Conservation (phyloP, 2,113 vertebrate genomes). For the Oceanodroma tethys region DNA sequence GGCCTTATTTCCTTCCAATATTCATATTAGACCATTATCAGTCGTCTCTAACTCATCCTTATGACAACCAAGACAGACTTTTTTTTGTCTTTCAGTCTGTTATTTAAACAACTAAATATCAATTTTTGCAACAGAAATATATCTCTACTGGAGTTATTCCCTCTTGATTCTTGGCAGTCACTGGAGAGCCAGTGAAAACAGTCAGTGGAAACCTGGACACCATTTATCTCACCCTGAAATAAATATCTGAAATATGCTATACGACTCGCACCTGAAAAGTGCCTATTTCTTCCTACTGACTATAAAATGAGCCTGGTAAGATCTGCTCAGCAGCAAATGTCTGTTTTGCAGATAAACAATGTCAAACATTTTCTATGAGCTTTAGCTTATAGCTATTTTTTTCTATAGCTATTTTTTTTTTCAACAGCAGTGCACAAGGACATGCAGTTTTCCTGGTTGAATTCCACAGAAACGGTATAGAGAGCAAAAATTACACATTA, state of each 20-base stretch:
- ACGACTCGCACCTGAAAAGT: neutral
- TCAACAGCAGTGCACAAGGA: neutral
- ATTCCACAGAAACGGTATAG: neutral
- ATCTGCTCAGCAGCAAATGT: neutral
- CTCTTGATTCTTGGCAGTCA: neutral
- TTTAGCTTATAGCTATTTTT: too few relatives aligned
- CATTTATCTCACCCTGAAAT: neutral
- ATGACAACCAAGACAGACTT: neutral
- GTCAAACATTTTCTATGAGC: neutral
- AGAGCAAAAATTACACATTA: neutral
- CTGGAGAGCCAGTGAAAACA: neutral
- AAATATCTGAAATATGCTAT: neutral
- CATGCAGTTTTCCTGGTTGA: neutral
- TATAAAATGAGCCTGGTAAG: neutral
- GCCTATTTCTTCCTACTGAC: neutral
- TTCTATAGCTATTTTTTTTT: too few relatives aligned
- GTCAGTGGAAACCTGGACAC: neutral
- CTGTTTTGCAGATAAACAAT: neutral
- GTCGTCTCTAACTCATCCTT: neutral
- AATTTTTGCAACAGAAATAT: neutral
- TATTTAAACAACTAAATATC: neutral
- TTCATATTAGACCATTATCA: neutral
- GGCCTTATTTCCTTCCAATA: neutral
- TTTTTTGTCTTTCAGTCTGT: neutral
- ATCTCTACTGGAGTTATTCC: neutral